phyloP scores from a whole-genome alignment of 2,888 invertebrate genomes.

The Dolomedes plantarius region DNA sequence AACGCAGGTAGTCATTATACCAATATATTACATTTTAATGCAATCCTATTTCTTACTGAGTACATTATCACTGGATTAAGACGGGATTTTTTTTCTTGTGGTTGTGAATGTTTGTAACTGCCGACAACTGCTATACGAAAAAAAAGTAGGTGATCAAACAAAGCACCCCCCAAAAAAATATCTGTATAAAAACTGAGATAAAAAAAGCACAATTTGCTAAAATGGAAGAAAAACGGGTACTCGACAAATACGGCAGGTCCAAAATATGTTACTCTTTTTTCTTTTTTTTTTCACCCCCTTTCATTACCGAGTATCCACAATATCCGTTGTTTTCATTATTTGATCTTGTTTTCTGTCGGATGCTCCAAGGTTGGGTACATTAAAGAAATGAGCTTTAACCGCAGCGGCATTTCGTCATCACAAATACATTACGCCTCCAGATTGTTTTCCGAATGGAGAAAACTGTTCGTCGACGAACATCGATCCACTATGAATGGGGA shows the following conservation, averaged over 20 bases:
- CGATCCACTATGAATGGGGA: constrained; percentile 13
- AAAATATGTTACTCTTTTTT: constrained; percentile 29
- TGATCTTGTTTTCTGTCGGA: constrained; percentile 32
- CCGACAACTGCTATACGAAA: not conserved
- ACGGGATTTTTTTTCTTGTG: too few relatives aligned
- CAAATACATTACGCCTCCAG: constrained; percentile 64
- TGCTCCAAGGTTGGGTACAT: constrained; percentile 39
- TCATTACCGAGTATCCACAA: constrained; percentile 29
- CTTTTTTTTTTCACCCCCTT: not conserved
- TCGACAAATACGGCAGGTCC: constrained; percentile 42
- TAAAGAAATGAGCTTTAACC: constrained; percentile 64
- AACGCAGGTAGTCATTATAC: too few relatives aligned
- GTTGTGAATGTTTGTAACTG: not conserved
- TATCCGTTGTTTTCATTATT: constrained; percentile 61
- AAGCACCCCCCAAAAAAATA: not conserved
- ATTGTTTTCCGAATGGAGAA: constrained; percentile 56
- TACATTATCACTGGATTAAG: too few relatives aligned
- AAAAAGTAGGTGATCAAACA: not conserved
- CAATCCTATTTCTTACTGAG: too few relatives aligned
- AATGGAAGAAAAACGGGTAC: constrained; percentile 9
- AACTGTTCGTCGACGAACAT: not conserved
- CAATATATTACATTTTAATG: too few relatives aligned
- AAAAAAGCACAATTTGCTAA: not conserved
- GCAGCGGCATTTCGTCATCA: constrained; percentile 56
- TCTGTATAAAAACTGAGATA: too few relatives aligned